Percentiles rank a stretch among this genome's conserved stretches.
These are phyloP conservation scores for Nemapogon koenigi DNA, from an alignment of 2,888 invertebrate species.

Conservation along the genomic window DNA sequence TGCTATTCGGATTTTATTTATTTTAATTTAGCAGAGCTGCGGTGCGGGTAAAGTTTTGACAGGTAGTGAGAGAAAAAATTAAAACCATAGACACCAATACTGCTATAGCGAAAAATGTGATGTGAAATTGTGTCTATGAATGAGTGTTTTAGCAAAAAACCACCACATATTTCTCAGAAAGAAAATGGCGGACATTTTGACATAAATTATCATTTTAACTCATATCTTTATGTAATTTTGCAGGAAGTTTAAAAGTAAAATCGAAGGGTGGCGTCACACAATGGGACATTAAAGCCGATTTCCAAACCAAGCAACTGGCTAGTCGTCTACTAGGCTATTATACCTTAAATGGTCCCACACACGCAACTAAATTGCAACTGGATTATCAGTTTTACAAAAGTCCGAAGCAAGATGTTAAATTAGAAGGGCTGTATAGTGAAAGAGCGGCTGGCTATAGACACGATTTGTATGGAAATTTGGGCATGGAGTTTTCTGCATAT, in stretches of 20 bases:
- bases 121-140: too few relatives aligned
- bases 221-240: too few relatives aligned
- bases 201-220: too few relatives aligned
- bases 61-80: too few relatives aligned
- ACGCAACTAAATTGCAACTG: constrained; percentile 67
- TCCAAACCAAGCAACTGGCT: constrained; percentile 78
- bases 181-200: too few relatives aligned
- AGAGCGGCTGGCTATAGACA: constrained; percentile 63
- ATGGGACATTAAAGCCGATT: constrained; percentile 76
- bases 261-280: constrained; percentile 71
- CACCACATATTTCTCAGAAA: too few relatives aligned
- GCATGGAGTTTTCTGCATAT: constrained; percentile 78
- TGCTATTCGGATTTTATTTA: too few relatives aligned
- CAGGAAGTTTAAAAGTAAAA: constrained; percentile 43
- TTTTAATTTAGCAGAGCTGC: too few relatives aligned
- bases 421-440: constrained; percentile 58
- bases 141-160: too few relatives aligned
- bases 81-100: too few relatives aligned
- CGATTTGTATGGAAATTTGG: constrained; percentile 69
- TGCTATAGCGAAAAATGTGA: too few relatives aligned
- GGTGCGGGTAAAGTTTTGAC: too few relatives aligned
- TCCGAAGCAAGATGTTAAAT: constrained; percentile 58
- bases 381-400: constrained; percentile 71
- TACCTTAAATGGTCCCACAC: constrained; percentile 54
- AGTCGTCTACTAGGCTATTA: constrained; percentile 79